A percentile compares a stretch with the other conserved stretches of the same genome.
phyloP scores from a whole-genome alignment of 1,140 invertebrate genomes.

The Penaeus japonicus region DNA sequence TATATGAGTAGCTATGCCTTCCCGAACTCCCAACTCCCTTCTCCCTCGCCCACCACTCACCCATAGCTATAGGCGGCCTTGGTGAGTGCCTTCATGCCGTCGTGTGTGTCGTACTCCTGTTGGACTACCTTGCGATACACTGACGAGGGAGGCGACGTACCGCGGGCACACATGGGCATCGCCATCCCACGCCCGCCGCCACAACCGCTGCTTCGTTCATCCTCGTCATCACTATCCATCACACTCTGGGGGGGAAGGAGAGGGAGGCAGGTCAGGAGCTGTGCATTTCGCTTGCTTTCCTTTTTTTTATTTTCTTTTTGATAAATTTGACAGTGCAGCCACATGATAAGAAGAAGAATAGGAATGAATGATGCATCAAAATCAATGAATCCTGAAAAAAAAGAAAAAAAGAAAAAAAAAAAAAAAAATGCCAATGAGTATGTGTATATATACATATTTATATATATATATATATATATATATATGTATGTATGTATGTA shows the following conservation, averaged over 20 bases:
- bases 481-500: neutral
- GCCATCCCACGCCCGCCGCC: slow-evolving; percentile 46
- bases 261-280: neutral
- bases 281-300: neutral
- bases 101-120: slow-evolving; percentile 38
- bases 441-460: no score
- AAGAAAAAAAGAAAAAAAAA: no score
- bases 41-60: neutral
- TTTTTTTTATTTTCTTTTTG: neutral
- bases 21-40: neutral
- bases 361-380: no score
- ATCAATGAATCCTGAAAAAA: no score
- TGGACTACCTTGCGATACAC: slow-evolving; percentile 53
- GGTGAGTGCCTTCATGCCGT: slow-evolving; percentile 51
- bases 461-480: no score
- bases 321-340: no score
- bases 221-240: slow-evolving; percentile 54
- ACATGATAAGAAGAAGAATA: no score
- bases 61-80: slow-evolving; percentile 54
- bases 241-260: slow-evolving; percentile 18
- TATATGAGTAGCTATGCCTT: no score
- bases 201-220: slow-evolving; percentile 48
- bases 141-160: slow-evolving; percentile 52
- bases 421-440: neutral
- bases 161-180: slow-evolving; percentile 54